A percentile compares a stretch with the other conserved stretches of the same genome.
Conservation (phyloP, 1,140 invertebrate genomes). For the Eubasilissa regina region DNA sequence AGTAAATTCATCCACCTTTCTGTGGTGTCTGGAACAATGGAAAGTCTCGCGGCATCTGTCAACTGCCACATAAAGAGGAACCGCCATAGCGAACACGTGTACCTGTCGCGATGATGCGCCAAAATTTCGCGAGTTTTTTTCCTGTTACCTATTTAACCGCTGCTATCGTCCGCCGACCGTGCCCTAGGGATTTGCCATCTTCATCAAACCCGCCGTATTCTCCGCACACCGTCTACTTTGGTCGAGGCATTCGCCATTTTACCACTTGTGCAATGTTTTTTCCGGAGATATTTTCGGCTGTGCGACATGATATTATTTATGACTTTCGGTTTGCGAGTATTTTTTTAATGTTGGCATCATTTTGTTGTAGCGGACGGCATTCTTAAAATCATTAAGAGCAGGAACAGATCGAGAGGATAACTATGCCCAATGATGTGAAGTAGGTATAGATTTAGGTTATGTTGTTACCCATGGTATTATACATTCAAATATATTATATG, state of each 20-base stretch:
- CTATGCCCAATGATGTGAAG: no score
- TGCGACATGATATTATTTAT: conserved; percentile 24
- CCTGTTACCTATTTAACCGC: neutral
- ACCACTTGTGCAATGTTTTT: neutral
- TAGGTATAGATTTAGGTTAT: no score
- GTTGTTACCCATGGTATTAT: no score
- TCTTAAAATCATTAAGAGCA: conserved; percentile 11
- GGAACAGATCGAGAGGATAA: neutral
- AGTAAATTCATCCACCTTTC: no score
- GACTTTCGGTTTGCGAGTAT: conserved; percentile 3
- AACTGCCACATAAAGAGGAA: neutral
- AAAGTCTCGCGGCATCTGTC: neutral
- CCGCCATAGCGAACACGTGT: neutral
- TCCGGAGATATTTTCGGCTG: neutral
- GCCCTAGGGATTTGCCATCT: neutral
- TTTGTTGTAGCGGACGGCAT: neutral
- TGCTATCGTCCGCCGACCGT: neutral
- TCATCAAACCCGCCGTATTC: neutral
- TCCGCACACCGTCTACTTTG: neutral
- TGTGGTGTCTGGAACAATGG: neutral
- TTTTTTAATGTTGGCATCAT: conserved; percentile 2
- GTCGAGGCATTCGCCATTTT: conserved; percentile 2
- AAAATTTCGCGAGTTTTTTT: neutral
- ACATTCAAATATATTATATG: no score
- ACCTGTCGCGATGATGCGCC: neutral